phyloP scores from a whole-genome alignment of 2,113 vertebrate species.

The Sula dactylatra region DNA sequence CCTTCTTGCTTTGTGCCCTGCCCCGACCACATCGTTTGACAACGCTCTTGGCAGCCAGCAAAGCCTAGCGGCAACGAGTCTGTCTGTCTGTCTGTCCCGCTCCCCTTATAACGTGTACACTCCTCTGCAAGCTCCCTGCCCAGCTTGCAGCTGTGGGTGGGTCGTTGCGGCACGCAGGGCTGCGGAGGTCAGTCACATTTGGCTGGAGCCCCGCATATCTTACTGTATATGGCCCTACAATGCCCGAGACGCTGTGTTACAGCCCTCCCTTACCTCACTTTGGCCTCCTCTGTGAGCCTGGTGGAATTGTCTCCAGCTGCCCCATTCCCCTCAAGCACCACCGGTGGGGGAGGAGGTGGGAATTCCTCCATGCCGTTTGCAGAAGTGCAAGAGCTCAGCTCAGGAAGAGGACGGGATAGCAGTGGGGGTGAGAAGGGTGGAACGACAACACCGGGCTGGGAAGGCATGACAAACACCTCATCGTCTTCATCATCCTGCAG shows the following conservation, averaged over 20 bases:
- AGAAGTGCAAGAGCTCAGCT: conserved; percentile 21
- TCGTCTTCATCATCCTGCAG: conserved; percentile 79
- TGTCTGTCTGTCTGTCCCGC: neutral
- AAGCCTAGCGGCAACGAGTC: neutral
- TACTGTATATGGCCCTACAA: conserved; percentile 7
- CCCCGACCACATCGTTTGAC: neutral
- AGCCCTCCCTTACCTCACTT: conserved; percentile 56
- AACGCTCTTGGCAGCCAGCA: neutral
- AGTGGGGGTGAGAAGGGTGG: conserved; percentile 21
- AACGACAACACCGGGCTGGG: neutral
- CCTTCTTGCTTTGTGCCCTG: neutral
- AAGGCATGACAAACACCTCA: conserved; percentile 82
- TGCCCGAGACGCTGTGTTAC: fast-evolving
- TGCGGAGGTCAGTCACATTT: neutral
- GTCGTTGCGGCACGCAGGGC: fast-evolving
- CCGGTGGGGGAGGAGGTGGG: conserved; percentile 38
- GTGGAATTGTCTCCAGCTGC: neutral
- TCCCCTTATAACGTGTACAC: fast-evolving
- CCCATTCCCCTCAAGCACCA: neutral
- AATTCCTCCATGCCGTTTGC: conserved; percentile 54
- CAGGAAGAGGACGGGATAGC: neutral
- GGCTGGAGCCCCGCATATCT: neutral
- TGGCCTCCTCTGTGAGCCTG: neutral
- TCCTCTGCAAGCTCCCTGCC: neutral
- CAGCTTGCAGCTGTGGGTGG: neutral